Conservation (phyloP, 2,113 vertebrate species). For the Equus przewalskii region DNA sequence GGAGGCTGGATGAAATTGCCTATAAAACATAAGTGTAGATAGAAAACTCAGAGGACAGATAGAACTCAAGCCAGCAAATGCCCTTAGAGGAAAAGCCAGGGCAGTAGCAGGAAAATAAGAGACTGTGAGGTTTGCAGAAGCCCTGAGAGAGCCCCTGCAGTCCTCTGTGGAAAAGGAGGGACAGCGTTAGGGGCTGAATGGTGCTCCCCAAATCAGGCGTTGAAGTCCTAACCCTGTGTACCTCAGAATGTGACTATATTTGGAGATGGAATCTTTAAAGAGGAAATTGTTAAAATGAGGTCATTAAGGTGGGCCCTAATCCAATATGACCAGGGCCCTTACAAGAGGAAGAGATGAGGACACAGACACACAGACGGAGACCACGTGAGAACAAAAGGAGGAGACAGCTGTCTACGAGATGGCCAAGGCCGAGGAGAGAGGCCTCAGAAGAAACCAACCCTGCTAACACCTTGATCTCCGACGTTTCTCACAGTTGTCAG, state of each 20-base stretch:
- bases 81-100: neutral
- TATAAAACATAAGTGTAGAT: neutral
- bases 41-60: neutral
- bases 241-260: neutral
- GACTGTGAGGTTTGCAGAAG: neutral
- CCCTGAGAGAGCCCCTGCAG: neutral
- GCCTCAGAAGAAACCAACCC: neutral
- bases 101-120: neutral
- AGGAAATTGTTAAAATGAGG: neutral
- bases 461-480: neutral
- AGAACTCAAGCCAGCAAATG: neutral
- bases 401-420: neutral
- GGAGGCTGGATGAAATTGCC: neutral
- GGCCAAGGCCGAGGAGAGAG: neutral
- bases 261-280: neutral
- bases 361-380: neutral
- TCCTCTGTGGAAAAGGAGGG: neutral
- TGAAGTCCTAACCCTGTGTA: neutral
- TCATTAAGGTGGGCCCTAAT: neutral
- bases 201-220: neutral
- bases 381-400: neutral
- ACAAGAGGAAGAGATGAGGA: neutral
- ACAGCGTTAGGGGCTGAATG: neutral
- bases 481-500: neutral
- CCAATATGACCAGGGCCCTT: neutral